Base-by-base conservation (phyloP, 2,888 invertebrate genomes). In the Neria commutata region DNA sequence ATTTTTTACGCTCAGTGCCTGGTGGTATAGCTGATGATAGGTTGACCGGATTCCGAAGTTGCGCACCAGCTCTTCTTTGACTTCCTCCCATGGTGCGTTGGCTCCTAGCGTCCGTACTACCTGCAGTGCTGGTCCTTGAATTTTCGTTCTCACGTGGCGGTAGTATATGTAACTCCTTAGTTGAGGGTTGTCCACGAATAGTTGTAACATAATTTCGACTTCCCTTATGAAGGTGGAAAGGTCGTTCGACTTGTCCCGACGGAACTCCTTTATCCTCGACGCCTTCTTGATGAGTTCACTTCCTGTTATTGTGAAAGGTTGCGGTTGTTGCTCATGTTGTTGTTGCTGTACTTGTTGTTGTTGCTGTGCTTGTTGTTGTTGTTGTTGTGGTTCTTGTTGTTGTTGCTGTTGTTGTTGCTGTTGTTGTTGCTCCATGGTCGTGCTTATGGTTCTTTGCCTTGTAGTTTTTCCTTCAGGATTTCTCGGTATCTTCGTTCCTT, bases 11-110 rank as follows among this genome's bases (percentile, higher is more conserved):
- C 29, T 62, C 8, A 58, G 47, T 24, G 57, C 63, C 19, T 58
- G 52, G 47, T 63, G 54, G 16, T 56, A 52, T 8, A 61, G 34
- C 5, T 60, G 47, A 14, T 60, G 56, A 23, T 61, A 65, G 3
- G 56, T 52, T 14, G 61, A 58, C 37, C 54, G 45, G 23, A 61
- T 37, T 46, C 61, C 58, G 25, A 62, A 62, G 29, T 54, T 59
- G 8, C 45, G 55, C 5, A 60, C 59, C 1, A 66, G 37, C 23
- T 63, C 63, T 3, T 17, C 19, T 51, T 59, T 66, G 6, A 63
- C 48, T 29, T 42, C 23, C 4, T 61, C 54, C 63, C 61, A 63
- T 5, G 57, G 48, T 48, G 57, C 57, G 26, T 63, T 56, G 5
- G 55, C 21, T 58, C 63, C 61, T 10, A 65, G 11, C 16, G 60